Percentiles rank a stretch among this genome's conserved stretches.
Conservation (phyloP, 2,797 vertebrate genomes). For the Smutsia temminckii region DNA sequence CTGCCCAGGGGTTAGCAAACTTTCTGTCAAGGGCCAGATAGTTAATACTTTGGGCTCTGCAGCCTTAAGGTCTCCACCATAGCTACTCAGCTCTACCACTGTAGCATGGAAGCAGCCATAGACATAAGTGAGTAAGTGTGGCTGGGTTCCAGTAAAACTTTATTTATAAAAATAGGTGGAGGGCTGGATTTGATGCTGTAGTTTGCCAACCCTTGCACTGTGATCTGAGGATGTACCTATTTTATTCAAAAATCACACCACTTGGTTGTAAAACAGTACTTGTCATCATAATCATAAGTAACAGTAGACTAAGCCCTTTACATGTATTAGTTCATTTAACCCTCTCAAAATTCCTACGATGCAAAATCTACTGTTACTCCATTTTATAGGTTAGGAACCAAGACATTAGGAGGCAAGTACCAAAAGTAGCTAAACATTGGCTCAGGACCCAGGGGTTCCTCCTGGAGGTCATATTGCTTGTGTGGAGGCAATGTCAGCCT, state of each 20-base stretch:
- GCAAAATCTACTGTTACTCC: background rate
- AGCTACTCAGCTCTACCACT: background rate
- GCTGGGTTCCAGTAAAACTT: background rate
- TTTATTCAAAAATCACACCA: conserved; percentile 26
- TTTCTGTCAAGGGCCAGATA: background rate
- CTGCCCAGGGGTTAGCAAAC: background rate
- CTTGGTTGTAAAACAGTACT: background rate
- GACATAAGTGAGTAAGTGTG: background rate
- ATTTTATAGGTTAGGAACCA: background rate
- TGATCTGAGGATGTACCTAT: background rate
- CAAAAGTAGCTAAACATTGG: background rate
- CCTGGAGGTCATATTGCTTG: background rate
- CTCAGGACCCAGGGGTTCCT: background rate
- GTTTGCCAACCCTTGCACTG: background rate
- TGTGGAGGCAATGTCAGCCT: background rate
- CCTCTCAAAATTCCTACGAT: background rate
- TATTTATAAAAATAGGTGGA: background rate
- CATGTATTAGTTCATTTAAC: conserved; percentile 6
- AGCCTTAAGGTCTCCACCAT: background rate
- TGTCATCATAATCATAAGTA: background rate
- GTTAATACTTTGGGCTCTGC: conserved; percentile 1
- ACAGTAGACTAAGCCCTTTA: background rate
- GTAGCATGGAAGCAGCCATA: background rate
- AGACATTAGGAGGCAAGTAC: background rate
- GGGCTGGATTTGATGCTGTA: background rate